Evolutionary conservation across 2,888 invertebrate species (phyloP), one percentile per base, ranked within the genome.

Genomic region (Nephrocerus scutellatus): DNA sequence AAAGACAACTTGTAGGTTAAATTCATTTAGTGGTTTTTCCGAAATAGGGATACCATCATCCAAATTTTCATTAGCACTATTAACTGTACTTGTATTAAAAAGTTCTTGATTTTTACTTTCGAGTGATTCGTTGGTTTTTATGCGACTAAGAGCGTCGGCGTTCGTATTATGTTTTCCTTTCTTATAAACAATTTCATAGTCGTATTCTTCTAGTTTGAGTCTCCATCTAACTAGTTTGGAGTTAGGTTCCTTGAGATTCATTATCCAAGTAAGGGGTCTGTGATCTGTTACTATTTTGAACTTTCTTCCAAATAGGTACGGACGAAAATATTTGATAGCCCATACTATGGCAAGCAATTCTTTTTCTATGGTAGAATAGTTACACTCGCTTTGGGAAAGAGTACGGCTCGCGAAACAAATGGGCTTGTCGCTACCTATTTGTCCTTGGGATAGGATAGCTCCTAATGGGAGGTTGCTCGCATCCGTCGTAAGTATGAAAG

Each of bases 401-500:
- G 51, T 56, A 38, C 59, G 31, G 12, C 57, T 58, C 2, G 57
- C 48, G 32, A 48, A 57, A 15, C 52, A 52, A 4, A 60, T 43
- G 1, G 56, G 56, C 26, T 46, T 25, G 40, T 55, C 47, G 16
- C 31, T 35, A 36, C 56, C 52, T 34, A 56, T 35, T 38, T 50
- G 42, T 13, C 44, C 52, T 43, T 61, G 62, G 2, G 51, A 51
- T 8, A 62, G 30, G 4, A 61, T 50, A 2, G 47, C 52, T 2
- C 57, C 59, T 3, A 59, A 6, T 1, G 59, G 55, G 5, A 31
- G 38, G 12, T 54, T 43, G 6, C 50, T 49, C 0, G 60, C 60
- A 37, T 62, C 62, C 1, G 60, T 60, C 4, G 57, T 57, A 5
- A 62, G 13, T 10, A 48, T 36, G 28, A 62, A 62, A 7, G 44